Base-by-base conservation (phyloP, 2,797 vertebrate species). In the Champsocephalus gunnari region DNA sequence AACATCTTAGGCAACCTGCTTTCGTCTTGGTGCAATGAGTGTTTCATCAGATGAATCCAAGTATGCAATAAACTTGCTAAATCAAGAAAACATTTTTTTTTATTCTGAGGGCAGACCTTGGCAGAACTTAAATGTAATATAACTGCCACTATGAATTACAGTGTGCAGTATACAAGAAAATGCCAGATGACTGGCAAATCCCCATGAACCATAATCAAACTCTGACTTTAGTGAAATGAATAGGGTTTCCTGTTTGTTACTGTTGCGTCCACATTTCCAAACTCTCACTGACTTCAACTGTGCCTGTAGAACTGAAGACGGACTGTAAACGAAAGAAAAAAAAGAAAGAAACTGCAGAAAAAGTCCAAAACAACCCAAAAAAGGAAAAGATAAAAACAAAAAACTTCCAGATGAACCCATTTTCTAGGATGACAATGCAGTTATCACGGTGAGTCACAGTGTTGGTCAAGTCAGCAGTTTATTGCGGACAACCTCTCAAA, bases 161-260 rank as follows among this genome's bases (percentile, higher is more conserved):
- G 13, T 71, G 85, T 73, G 83, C 70, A 69, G 63, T 45, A 56
- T 60, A 24, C 59, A 61, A 55, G 74, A 64, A 71, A 58, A 58
- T 48, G 60, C 61, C 61, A 77, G 74, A 69, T 16, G 49, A 38
- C 77, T 66, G 64, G 78, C 65, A 69, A 75, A 83, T 47, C 60
- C 60, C 44, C 38, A 60, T 32, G 12, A 84, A 84, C 75, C 66
- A 65, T 49, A 61, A 75, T 83, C 78, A 85, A 70, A 77, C 67
- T 77, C 73, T 71, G 75, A 81, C 73, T 82, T 34, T 32, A 19
- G 19, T 43, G 32, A 70, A 75, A 79, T 84, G 69, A 88, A 79
- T 71, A 65, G 32, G 28, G 73, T 81, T 90, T 90, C 82, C 82
- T 89, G 85, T 85, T 90, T 87, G 75, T 62, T 50, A 44, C 58